Evolutionary conservation across 2,113 vertebrate species (phyloP).

Genomic region (Forbesichthys papilliferus): DNA sequence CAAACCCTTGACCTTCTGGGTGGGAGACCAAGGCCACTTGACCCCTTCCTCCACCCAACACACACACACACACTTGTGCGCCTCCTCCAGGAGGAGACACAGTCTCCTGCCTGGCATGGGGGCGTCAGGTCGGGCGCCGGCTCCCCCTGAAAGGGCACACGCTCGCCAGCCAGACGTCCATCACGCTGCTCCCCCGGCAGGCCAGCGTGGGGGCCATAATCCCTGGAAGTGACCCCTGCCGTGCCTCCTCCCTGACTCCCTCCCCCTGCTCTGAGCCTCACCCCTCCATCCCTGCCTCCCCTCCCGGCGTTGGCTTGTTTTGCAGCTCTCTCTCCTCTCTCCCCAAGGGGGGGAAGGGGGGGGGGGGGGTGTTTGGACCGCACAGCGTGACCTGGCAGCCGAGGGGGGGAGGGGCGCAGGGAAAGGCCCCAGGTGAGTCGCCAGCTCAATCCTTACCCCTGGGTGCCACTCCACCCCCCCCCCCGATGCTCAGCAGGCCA

Average conservation of each 20-base stretch:
- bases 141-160: constrained; percentile 65
- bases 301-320: constrained; percentile 61
- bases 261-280: constrained; percentile 61
- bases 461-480: constrained; percentile 57
- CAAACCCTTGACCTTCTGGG: too few species aligned
- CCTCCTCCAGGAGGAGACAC: too few species aligned
- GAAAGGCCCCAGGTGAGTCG: constrained; percentile 88
- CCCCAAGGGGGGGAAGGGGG: constrained; percentile 74
- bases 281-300: constrained; percentile 66
- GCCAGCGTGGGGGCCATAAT: constrained; percentile 77
- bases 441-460: constrained; percentile 70
- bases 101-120: not conserved
- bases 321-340: constrained; percentile 61
- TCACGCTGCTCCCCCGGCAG: constrained; percentile 72
- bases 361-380: constrained; percentile 77
- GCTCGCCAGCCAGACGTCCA: constrained; percentile 73
- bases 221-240: constrained; percentile 76
- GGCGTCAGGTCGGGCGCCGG: constrained; percentile 52
- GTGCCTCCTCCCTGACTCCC: constrained; percentile 66
- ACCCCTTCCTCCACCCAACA: too few species aligned
- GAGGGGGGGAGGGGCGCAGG: constrained; percentile 70
- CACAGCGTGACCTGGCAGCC: constrained; percentile 79
- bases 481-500: constrained; percentile 86
- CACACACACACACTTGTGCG: too few species aligned
- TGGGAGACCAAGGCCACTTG: too few species aligned